phyloP scores from a whole-genome alignment of 2,113 vertebrate species.

The Sphyrna mokarran region DNA sequence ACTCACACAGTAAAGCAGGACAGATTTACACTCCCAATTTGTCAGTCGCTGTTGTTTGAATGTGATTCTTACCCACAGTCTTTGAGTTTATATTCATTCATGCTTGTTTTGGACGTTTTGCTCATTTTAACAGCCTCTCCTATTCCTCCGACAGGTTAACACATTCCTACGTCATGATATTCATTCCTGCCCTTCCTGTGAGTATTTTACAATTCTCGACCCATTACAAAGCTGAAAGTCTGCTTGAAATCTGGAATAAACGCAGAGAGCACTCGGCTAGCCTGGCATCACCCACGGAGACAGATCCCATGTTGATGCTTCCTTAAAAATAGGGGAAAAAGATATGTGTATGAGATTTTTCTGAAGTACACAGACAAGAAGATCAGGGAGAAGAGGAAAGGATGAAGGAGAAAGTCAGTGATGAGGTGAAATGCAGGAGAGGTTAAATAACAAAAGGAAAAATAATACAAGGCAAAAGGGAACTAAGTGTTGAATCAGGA shows the following conservation, averaged over 20 bases:
- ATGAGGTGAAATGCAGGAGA: too few species aligned
- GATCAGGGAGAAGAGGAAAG: too few species aligned
- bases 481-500: too few species aligned
- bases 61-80: background rate
- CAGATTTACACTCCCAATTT: background rate
- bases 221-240: background rate
- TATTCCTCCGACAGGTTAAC: background rate
- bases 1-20: background rate
- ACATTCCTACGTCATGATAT: conserved; percentile 4
- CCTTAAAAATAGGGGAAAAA: too few species aligned
- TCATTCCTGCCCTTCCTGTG: conserved; percentile 7
- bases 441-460: too few species aligned
- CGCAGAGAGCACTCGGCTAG: too few species aligned
- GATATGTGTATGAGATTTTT: too few species aligned
- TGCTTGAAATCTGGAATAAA: background rate
- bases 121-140: background rate
- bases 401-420: too few species aligned
- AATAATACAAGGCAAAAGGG: too few species aligned
- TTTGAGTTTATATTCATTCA: background rate
- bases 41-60: background rate
- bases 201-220: background rate
- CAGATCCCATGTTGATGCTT: too few species aligned
- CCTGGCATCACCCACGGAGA: too few species aligned
- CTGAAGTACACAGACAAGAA: too few species aligned
- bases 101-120: background rate